Base-by-base conservation (phyloP, 2,113 vertebrate species). In the Phaethornis superciliosus region DNA sequence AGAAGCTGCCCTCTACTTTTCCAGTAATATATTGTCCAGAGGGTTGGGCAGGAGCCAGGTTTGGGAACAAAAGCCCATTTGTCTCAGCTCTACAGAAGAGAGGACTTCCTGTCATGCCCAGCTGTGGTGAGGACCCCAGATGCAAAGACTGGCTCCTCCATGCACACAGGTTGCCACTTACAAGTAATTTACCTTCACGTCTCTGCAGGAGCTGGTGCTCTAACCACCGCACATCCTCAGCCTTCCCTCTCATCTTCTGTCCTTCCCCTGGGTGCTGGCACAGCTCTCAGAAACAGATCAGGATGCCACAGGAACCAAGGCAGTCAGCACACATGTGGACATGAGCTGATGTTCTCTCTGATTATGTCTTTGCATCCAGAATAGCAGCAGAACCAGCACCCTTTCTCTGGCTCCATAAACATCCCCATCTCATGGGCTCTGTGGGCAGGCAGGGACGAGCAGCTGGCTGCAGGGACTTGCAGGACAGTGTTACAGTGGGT, bases 111-210 rank as follows among this genome's bases (percentile, higher is more conserved):
- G 67, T 28, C 33, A 17, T 33, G 32, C 27, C 28, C 44, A 15
- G 33, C 42, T 22, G 54, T 37, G 47, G 18, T 23, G 35, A 74
- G 37, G 40, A 62, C 16, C 49, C 40, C 52, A 69, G 49, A 12
- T 20, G 35, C 22, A 54, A 33, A 69, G 32, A 42, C 33, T 19
- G 58, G 15, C 19, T 44, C 46, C 42, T 58, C 42, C 22, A 7
- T 0, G 1, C 26, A 51, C 81, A 47, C 7, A 49, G 0, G 0
- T 23, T 62, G 26, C 20, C 59, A 18, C 27, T 21, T 47, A n/a
- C n/a, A 8, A 4, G 33, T 58, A 0, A 42, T 72, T 24, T 59
- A 51, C 24, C 2, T 0, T 18, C 54, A 40, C 24, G 10, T n/a
- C 55, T 52, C 49, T 64, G 51, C 19, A 32, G 54, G 62, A 58